Evolutionary conservation across 2,888 invertebrate genomes (phyloP).

Genomic region (Suillia variegata): DNA sequence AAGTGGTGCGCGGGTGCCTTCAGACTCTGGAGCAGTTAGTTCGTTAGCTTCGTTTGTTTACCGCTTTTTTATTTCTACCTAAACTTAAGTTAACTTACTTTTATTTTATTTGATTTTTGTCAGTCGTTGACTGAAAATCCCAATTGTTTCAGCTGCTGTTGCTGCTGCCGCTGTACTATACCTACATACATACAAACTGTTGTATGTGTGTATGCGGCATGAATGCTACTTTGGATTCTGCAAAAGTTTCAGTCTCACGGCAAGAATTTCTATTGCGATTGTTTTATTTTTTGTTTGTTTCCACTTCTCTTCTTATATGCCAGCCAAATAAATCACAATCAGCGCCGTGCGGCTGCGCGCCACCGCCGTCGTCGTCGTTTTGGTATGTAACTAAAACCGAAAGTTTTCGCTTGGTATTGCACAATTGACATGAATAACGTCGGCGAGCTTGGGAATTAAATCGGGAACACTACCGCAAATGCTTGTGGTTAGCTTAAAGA

Average conservation of each 20-base stretch:
- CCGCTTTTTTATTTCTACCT: not conserved
- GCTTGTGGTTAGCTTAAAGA: too few relatives aligned
- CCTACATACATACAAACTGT: too few relatives aligned
- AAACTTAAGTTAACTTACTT: too few relatives aligned
- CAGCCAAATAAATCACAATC: not conserved
- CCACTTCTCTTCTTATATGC: too few relatives aligned
- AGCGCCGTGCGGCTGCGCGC: too few relatives aligned
- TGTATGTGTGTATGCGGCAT: too few relatives aligned
- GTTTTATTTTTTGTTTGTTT: too few relatives aligned
- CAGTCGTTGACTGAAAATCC: not conserved
- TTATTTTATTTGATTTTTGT: too few relatives aligned
- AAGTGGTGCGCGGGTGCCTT: not conserved
- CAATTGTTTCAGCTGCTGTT: not conserved
- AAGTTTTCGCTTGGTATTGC: not conserved
- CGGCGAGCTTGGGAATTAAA: too few relatives aligned
- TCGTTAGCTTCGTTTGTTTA: not conserved
- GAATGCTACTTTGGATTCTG: not conserved
- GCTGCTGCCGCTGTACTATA: not conserved
- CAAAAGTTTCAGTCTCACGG: not conserved
- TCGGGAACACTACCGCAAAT: too few relatives aligned
- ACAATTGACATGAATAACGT: not conserved
- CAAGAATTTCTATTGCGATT: not conserved
- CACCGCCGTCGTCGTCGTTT: too few relatives aligned
- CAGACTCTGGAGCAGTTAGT: not conserved
- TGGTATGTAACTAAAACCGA: not conserved